Evolutionary conservation across 2,113 vertebrate genomes (phyloP).

Genomic region (Rhadina sibilatrix): DNA sequence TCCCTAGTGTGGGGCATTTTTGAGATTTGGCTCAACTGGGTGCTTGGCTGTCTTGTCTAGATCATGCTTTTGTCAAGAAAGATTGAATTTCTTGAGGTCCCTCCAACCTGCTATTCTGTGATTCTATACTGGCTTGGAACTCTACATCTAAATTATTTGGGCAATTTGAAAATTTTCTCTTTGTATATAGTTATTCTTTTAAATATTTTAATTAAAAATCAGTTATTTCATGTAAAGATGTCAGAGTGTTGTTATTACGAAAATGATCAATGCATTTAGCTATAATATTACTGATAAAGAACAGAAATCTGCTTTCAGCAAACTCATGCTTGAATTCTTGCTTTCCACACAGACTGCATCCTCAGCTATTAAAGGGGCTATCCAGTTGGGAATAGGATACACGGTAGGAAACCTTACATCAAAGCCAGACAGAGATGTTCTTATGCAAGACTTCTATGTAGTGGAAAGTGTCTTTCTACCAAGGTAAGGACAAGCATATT

Average conservation of each 20-base stretch:
- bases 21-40: neutral
- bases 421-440: constrained; percentile 94
- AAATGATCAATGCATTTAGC: neutral
- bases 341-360: constrained; percentile 84
- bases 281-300: neutral
- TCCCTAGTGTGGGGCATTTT: fast-evolving
- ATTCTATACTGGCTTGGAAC: neutral
- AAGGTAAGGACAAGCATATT: constrained; percentile 77
- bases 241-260: fast-evolving
- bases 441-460: constrained; percentile 98
- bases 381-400: constrained; percentile 94
- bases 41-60: neutral
- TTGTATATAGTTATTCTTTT: neutral
- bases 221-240: neutral
- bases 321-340: constrained; percentile 32
- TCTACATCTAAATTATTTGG: neutral
- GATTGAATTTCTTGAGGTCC: neutral
- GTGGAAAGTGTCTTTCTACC: constrained; percentile 95
- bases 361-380: constrained; percentile 90
- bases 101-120: neutral
- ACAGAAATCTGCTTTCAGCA: neutral
- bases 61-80: neutral
- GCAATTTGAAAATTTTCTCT: neutral
- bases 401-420: constrained; percentile 94
- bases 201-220: neutral